A percentile compares a stretch with the other conserved stretches of the same genome.
Evolutionary conservation across 2,797 vertebrate species (phyloP).

Genomic region (Jordanella pulchra): DNA sequence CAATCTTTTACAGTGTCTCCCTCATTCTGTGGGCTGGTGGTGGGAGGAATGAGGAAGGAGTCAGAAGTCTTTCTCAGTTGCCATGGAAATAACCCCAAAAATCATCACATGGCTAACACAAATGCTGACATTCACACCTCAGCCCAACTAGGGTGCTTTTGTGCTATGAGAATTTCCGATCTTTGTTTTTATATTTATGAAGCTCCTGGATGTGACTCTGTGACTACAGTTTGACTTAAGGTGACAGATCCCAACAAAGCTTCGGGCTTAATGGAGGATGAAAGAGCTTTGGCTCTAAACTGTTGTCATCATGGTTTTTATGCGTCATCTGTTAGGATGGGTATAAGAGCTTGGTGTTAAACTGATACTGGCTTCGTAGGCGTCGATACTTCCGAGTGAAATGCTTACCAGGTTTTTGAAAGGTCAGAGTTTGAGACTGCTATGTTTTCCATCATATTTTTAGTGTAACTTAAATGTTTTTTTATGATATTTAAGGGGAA

Average conservation of each 20-base stretch:
- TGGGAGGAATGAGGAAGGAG: conserved; percentile 5
- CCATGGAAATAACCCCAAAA: conserved; percentile 9
- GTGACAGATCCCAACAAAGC: conserved; percentile 23
- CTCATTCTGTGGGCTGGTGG: neutral
- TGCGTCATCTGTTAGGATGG: conserved; percentile 2
- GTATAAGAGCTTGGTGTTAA: neutral
- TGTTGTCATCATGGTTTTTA: conserved; percentile 23
- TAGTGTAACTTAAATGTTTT: neutral
- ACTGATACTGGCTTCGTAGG: neutral
- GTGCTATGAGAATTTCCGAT: neutral
- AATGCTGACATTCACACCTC: conserved; percentile 6
- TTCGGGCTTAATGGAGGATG: conserved; percentile 28
- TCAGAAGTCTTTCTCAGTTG: conserved; percentile 5
- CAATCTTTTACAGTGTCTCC: neutral
- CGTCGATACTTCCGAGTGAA: neutral
- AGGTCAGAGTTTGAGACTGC: neutral
- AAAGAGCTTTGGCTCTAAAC: conserved; percentile 8
- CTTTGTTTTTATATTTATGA: conserved; percentile 23
- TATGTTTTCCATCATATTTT: neutral
- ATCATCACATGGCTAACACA: conserved; percentile 1
- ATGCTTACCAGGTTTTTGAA: neutral
- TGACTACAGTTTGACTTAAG: conserved; percentile 38
- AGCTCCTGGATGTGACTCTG: conserved; percentile 20
- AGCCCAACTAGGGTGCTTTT: conserved; percentile 1
- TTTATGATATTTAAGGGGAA: neutral